Base-by-base conservation (phyloP, 2,888 invertebrate genomes). In the Phrixothrix hirtus region DNA sequence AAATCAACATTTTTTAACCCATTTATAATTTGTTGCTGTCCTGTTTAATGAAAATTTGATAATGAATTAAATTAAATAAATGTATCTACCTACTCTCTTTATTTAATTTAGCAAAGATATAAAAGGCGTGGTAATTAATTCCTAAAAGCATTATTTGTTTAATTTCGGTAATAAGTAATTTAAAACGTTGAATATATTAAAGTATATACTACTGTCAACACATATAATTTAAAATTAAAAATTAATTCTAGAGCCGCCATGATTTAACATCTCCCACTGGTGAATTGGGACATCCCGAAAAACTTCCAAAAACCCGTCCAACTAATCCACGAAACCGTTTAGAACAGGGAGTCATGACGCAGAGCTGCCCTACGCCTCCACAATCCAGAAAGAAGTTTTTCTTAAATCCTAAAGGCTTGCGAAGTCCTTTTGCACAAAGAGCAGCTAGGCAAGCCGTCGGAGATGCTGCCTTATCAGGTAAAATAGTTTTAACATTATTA, bases 321-420 rank as follows among this genome's bases (percentile, higher is more conserved):
- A 68, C 78, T 66, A 75, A 82, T 67, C 69, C 70, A 58, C 62
- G 67, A 25, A 57, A 42, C 17, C 60, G 67, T 47, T 58, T 62
- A 57, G 48, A 52, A 2, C 44, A 46, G n/a, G 41, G 39, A 5
- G 83, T 76, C 73, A 82, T 83, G 81, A 81, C 82, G 13, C 82
- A 88, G 73, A 87, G 88, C 78, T 91, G 90, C 69, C 90, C 91
- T 34, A 91, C 91, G 37, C 91, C 92, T 34, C 89, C 89, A 0
- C 86, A 87, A 64, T 79, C 73, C 6, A 82, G 89, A 63, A 84
- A 88, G 74, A 85, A 88, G 76, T 88, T 91, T 77, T 89, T 92
- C 77, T 82, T 90, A 34, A 90, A 89, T 66, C 87, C 91, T 6
- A 90, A 89, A 74, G 87, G 86, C 16, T 76, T 92, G 55, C 81